phyloP scores from a whole-genome alignment of 2,113 vertebrate species.

The Chinchilla lanigera region DNA sequence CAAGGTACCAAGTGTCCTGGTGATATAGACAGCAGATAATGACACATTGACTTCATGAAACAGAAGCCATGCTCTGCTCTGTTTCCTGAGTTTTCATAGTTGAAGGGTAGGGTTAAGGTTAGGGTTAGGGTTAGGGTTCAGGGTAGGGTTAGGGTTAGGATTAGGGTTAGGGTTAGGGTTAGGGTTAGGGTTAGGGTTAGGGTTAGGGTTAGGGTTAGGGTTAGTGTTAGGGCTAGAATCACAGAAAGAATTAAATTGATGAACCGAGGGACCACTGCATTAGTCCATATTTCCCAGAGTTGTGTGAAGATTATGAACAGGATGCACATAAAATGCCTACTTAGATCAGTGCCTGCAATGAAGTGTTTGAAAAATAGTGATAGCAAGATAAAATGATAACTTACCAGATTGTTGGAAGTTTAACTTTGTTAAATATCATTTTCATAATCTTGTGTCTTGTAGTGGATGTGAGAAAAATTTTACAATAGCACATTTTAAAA shows the following conservation, averaged over 20 bases:
- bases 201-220: neutral
- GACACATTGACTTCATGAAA: neutral
- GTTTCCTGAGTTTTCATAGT: neutral
- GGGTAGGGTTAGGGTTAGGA: neutral
- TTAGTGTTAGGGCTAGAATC: too few relatives aligned
- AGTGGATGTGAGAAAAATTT: neutral
- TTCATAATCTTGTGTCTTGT: slow-evolving; percentile 43
- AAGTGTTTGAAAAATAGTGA: neutral
- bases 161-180: neutral
- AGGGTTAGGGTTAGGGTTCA: neutral
- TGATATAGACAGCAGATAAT: neutral
- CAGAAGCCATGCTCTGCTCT: neutral
- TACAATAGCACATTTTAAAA: slow-evolving; percentile 35
- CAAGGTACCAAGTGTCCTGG: neutral
- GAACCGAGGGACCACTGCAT: neutral
- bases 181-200: neutral
- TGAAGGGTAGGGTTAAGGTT: neutral
- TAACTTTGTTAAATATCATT: slow-evolving; percentile 2
- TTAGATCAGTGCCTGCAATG: neutral
- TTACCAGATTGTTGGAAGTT: neutral
- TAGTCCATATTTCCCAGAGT: neutral
- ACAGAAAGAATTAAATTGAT: neutral
- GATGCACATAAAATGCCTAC: slow-evolving; percentile 10
- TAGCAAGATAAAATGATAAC: neutral
- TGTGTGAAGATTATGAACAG: neutral